Percentiles rank a stretch among this genome's conserved stretches.
phyloP scores from a whole-genome alignment of 2,113 vertebrate genomes.

The Meleagris gallopavo region DNA sequence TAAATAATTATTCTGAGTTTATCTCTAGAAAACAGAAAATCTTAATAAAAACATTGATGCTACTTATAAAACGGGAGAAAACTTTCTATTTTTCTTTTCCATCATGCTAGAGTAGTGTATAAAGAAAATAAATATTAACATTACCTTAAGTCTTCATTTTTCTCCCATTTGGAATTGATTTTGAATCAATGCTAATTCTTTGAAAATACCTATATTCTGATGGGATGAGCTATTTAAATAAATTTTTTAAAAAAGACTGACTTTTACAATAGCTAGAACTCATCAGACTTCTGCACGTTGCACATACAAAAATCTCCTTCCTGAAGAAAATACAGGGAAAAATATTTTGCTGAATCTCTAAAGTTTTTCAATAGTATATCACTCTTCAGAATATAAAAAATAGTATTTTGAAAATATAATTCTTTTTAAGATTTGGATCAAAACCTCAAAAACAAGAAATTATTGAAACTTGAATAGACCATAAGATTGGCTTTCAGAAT shows the following conservation, averaged over 20 bases:
- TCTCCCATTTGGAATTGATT: neutral
- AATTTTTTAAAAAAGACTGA: neutral
- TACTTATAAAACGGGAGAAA: neutral
- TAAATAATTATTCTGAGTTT: constrained; percentile 69
- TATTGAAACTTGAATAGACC: neutral
- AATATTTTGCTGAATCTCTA: neutral
- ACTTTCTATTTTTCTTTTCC: neutral
- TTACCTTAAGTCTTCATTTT: neutral
- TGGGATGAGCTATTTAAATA: neutral
- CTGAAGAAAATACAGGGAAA: neutral
- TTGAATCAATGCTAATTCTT: neutral
- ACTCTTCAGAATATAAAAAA: neutral
- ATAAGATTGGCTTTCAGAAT: neutral
- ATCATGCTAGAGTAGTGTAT: neutral
- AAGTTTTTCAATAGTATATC: neutral
- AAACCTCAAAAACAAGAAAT: neutral
- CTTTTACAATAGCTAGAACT: neutral
- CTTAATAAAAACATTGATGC: constrained; percentile 20
- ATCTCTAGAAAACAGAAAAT: constrained; percentile 54
- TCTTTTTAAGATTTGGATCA: neutral
- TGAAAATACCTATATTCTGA: neutral
- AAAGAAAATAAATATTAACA: neutral
- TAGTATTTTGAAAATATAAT: neutral
- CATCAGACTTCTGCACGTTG: neutral
- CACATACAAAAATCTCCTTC: neutral